Percentiles rank a stretch among this genome's conserved stretches.
Conservation (phyloP, 2,797 vertebrate species). For the Melanitta fusca region DNA sequence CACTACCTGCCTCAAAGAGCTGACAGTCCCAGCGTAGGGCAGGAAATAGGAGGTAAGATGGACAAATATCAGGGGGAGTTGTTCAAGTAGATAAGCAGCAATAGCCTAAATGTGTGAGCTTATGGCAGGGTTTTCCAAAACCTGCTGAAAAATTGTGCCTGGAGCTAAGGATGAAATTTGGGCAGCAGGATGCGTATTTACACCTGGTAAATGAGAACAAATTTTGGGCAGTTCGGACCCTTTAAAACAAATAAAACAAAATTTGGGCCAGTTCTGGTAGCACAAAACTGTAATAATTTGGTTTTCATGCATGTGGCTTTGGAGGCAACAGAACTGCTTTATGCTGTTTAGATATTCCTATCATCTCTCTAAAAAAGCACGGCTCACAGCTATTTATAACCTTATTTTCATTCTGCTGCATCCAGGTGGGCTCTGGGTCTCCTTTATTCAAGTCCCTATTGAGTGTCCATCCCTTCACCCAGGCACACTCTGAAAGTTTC, state of each 20-base stretch:
- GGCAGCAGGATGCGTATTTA: background rate
- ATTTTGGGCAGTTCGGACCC: background rate
- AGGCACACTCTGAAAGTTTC: background rate
- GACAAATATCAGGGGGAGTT: background rate
- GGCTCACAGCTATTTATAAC: background rate
- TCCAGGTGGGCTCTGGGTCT: background rate
- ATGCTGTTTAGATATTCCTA: background rate
- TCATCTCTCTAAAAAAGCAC: background rate
- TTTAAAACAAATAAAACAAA: background rate
- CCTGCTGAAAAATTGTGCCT: background rate
- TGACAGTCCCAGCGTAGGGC: background rate
- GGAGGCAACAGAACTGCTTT: background rate
- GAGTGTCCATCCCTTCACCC: background rate
- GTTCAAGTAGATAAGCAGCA: background rate
- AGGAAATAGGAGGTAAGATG: background rate
- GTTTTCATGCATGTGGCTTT: background rate
- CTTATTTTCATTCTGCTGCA: background rate
- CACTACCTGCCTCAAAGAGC: background rate
- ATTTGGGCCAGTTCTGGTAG: background rate
- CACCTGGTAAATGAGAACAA: accelerated
- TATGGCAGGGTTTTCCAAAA: background rate
- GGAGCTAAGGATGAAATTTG: background rate
- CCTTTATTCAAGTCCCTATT: background rate
- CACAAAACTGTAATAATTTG: background rate
- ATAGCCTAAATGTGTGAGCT: background rate